Percentiles rank a stretch among this genome's conserved stretches.
Conservation (phyloP, 2,113 vertebrate species). For the Pyrgilauda ruficollis region DNA sequence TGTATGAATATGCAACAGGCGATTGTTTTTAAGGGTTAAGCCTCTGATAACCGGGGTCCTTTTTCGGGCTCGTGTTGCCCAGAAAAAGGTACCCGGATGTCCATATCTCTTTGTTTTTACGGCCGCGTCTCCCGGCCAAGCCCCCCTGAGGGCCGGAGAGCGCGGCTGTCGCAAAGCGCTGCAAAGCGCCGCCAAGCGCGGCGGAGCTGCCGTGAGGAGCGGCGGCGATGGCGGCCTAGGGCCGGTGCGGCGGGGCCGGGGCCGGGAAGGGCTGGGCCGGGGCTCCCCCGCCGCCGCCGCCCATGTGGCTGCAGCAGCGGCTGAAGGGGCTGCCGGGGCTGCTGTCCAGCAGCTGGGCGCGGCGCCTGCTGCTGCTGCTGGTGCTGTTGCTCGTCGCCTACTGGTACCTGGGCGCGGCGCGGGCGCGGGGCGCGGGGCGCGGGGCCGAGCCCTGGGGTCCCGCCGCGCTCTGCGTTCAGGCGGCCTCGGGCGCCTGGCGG, state of each 20-base stretch:
- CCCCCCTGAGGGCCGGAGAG: background rate
- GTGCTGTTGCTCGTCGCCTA: conserved; percentile 80
- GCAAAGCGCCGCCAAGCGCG: conserved; percentile 35
- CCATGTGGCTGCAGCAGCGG: conserved; percentile 93
- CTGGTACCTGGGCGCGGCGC: conserved; percentile 79
- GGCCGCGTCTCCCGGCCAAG: background rate
- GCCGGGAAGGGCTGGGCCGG: background rate
- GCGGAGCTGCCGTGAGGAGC: background rate
- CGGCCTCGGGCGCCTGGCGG: background rate
- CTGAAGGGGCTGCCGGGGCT: conserved; percentile 92
- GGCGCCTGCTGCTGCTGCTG: conserved; percentile 81
- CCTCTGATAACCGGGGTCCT: no score
- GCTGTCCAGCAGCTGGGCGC: conserved; percentile 92
- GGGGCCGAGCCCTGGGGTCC: background rate
- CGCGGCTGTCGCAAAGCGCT: background rate
- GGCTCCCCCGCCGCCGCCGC: background rate
- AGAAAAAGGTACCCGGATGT: no score
- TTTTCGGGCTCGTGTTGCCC: no score
- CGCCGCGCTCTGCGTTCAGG: background rate
- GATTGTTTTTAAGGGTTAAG: no score
- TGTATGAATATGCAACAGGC: no score
- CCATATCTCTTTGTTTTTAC: no score
- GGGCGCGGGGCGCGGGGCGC: conserved; percentile 68
- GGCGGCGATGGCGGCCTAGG: background rate
- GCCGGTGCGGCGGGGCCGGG: background rate